Base-by-base conservation (phyloP, 2,113 vertebrate species). In the Phoxinus phoxinus region DNA sequence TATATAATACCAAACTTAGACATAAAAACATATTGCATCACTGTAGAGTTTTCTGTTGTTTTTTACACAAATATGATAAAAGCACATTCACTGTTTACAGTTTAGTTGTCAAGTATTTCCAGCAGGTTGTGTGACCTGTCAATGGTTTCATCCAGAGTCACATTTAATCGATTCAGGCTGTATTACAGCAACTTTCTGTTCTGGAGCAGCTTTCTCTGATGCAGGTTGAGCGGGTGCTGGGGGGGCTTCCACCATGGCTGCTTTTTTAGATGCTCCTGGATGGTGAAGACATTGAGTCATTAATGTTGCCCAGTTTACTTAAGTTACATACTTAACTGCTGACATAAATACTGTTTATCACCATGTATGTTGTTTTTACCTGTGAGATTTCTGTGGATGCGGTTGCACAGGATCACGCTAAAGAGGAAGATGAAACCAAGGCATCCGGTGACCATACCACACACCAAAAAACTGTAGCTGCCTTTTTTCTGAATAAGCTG, bases 391-490 rank as follows among this genome's bases (percentile, higher is more conserved):
- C 87, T 94, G 91, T 98, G 96, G 93, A 97, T 94, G 91, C 94
- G 96, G 92, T 98, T 96, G 92, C 96, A 96, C 88, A 98, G 93
- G 87, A 98, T 85, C 85, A 99, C 96, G 65, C 94, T 92, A 73
- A 97, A 61, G 61, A 97, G 97, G 90, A 98, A 90, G 84, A 94
- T 91, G 51, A 98, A 96, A 84, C 97, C 97, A 85, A 96, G 78
- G 87, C 96, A 96, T 71, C 95, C 96, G 72, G 96, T 96, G 91
- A 97, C 95, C 94, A 97, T 94, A 35, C 97, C 97, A 9, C 97
- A 98, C 58, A 99, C 93, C 91, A 97, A 95, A 94, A 99, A 99
- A 88, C 96, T 98, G 88, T 98, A 97, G 91, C 96, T 98, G 89
- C 97, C 96, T 87, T 93, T 89, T 30, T 93, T 95, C 0, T 98